Conservation (phyloP, 2,888 invertebrate species). For the Eilema sororculum region DNA sequence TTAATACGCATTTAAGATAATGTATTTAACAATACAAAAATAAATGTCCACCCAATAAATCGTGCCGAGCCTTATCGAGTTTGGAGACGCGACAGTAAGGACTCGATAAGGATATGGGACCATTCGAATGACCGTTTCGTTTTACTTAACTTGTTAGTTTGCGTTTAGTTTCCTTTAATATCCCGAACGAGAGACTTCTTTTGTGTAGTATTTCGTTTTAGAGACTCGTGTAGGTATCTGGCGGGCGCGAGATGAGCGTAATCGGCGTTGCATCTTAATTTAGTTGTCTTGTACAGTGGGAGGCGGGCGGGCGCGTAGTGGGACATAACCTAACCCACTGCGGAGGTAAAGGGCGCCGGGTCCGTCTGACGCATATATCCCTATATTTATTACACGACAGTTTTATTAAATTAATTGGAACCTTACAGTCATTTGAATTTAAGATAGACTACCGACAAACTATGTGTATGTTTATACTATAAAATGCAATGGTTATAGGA, state of each 20-base stretch:
- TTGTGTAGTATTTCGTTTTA: slow-evolving; percentile 48
- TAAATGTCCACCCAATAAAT: slow-evolving; percentile 85
- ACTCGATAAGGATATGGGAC: slow-evolving; percentile 75
- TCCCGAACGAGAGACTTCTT: slow-evolving; percentile 48
- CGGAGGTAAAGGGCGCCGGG: slow-evolving; percentile 64
- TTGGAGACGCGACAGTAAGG: slow-evolving; percentile 80
- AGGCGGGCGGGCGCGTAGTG: slow-evolving; percentile 66
- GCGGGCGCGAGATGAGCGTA: slow-evolving; percentile 70
- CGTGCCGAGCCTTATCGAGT: slow-evolving; percentile 79
- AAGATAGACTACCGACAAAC: neutral
- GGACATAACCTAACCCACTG: slow-evolving; percentile 73
- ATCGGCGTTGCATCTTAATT: slow-evolving; percentile 86
- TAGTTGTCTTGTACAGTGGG: slow-evolving; percentile 84
- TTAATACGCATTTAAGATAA: slow-evolving; percentile 87
- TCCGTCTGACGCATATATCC: slow-evolving; percentile 62
- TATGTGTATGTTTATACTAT: neutral
- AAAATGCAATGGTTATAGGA: neutral
- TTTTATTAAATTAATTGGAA: slow-evolving; percentile 64
- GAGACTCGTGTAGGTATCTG: slow-evolving; percentile 60
- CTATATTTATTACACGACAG: slow-evolving; percentile 53
- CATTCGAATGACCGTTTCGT: slow-evolving; percentile 61
- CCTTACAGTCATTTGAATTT: slow-evolving; percentile 10
- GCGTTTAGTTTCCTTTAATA: slow-evolving; percentile 58
- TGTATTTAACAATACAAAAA: slow-evolving; percentile 83
- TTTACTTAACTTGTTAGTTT: slow-evolving; percentile 63